A percentile compares a stretch with the other conserved stretches of the same genome.
phyloP scores from a whole-genome alignment of 53 echinoderm and acorn worm species.

The Crossaster papposus region DNA sequence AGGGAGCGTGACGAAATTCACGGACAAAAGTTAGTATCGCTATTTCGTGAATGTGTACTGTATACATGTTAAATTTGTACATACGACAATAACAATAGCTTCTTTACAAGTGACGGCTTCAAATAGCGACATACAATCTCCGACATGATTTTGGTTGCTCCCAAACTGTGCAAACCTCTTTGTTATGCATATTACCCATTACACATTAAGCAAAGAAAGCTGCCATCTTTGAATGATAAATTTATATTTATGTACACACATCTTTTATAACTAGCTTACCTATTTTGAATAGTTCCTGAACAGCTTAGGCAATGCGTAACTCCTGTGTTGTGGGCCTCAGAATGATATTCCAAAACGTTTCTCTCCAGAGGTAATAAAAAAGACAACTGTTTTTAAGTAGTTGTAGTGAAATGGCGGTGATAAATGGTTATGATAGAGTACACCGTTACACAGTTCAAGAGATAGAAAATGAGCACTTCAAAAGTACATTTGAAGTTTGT shows the following conservation, averaged over 20 bases:
- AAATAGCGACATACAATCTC: neutral
- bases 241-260: neutral
- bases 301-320: neutral
- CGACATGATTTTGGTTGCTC: neutral
- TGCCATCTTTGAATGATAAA: neutral
- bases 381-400: neutral
- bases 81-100: conserved; percentile 7
- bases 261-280: neutral
- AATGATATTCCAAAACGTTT: neutral
- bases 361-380: neutral
- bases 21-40: neutral
- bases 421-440: conserved; percentile 8
- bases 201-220: conserved; percentile 4
- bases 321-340: neutral
- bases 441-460: neutral
- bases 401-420: neutral
- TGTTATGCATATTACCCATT: conserved; percentile 7
- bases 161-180: neutral
- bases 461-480: neutral
- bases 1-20: neutral
- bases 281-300: neutral
- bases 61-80: conserved; percentile 26
- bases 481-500: neutral
- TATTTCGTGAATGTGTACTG: conserved; percentile 39
- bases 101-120: conserved; percentile 9